These are phyloP conservation scores for Tetrao urogallus DNA, from an alignment of 2,113 vertebrate genomes.

Conservation along the genomic window DNA sequence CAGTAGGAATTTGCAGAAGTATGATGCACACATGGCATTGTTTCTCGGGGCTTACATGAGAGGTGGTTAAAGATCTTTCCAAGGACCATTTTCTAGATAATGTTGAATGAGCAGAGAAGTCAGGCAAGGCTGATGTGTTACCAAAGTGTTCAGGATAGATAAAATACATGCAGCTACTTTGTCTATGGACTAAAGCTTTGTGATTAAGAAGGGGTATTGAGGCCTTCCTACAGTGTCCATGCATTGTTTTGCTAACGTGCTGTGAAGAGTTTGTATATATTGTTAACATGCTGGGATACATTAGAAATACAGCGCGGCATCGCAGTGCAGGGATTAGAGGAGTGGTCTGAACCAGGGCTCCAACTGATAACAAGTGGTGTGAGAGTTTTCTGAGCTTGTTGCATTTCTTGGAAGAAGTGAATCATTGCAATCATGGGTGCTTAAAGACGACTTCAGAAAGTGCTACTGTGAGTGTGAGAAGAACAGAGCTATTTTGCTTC, in stretches of 20 bases:
- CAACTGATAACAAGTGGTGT: neutral
- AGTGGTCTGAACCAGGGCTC: neutral
- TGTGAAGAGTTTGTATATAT: neutral
- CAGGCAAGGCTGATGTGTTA: neutral
- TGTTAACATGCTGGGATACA: neutral
- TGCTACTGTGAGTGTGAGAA: too few species aligned
- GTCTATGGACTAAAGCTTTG: neutral
- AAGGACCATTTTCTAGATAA: neutral
- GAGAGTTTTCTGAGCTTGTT: neutral
- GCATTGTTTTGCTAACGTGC: neutral
- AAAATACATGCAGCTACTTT: neutral
- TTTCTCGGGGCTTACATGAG: neutral
- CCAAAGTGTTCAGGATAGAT: neutral
- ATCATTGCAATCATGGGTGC: neutral
- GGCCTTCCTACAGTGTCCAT: neutral
- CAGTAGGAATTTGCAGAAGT: neutral
- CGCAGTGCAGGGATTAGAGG: neutral
- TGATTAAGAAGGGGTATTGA: neutral
- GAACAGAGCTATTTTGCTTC: neutral
- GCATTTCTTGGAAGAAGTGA: neutral
- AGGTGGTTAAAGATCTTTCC: neutral
- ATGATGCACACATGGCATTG: accelerated
- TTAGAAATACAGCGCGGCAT: neutral
- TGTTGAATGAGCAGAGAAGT: neutral
- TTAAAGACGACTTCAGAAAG: too few species aligned